These are phyloP conservation scores for Meliscaeva auricollis DNA, from an alignment of 2,888 invertebrate genomes.

Conservation along the genomic window DNA sequence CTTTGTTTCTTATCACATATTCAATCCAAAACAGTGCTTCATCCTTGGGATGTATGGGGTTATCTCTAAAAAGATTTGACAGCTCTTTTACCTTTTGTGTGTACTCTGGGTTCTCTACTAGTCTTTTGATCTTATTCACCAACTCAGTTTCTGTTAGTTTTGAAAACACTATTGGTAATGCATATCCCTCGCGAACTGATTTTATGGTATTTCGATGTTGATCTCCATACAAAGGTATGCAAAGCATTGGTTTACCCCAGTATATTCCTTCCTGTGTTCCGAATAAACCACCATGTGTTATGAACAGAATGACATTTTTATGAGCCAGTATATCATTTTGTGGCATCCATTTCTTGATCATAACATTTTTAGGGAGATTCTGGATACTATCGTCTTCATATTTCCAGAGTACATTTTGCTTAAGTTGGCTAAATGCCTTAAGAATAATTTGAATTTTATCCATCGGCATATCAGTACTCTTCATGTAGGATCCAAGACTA, in stretches of 20 bases:
- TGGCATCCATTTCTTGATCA: conserved; percentile 85
- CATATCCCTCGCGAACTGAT: conserved; percentile 83
- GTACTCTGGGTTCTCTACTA: conserved; percentile 83
- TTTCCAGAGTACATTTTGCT: conserved; percentile 85
- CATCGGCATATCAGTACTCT: conserved; percentile 83
- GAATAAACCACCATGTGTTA: conserved; percentile 84
- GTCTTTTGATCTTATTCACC: conserved; percentile 80
- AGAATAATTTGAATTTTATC: conserved; percentile 82
- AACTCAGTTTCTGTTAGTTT: conserved; percentile 82
- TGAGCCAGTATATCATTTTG: conserved; percentile 85
- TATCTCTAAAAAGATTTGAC: conserved; percentile 85
- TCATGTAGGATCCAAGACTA: conserved; percentile 84
- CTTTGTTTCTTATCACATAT: conserved; percentile 85
- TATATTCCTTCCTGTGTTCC: conserved; percentile 84
- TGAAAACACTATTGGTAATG: conserved; percentile 81
- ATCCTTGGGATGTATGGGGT: conserved; percentile 85
- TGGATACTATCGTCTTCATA: conserved; percentile 84
- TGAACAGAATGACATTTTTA: conserved; percentile 84
- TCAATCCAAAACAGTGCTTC: conserved; percentile 87
- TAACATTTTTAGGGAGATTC: conserved; percentile 84
- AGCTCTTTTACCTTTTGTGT: conserved; percentile 83
- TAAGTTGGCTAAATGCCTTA: conserved; percentile 84
- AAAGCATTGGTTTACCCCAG: conserved; percentile 84
- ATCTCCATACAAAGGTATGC: conserved; percentile 84
- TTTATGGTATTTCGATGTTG: conserved; percentile 84